Evolutionary conservation across 2,888 invertebrate species (phyloP), one percentile per base, ranked within the genome.

Genomic region (Ecdyonurus torrentis): DNA sequence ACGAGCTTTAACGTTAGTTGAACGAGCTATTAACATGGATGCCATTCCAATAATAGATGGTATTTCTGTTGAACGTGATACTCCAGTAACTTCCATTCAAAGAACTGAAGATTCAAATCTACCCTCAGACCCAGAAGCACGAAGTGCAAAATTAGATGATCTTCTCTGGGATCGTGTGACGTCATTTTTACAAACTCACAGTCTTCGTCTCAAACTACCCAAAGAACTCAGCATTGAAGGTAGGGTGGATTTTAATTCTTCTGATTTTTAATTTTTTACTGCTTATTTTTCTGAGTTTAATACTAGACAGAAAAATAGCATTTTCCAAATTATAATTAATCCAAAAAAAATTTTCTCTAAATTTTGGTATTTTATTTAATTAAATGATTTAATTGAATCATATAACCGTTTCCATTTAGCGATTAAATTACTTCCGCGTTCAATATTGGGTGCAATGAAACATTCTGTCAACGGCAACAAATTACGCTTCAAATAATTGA

Each of bases 31-130:
- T 0, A 79, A 82, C 66, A 77, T 82, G 69, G 82, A 83, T 64
- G 76, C 78, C 50, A 78, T 87, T 52, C 81, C 81, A 37, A 72
- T 87, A 37, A 69, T 82, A 52, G 83, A 85, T 59, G 86, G 86
- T 52, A 75, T 87, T 23, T 75, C 78, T 7, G 72, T 87, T 63
- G 78, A 50, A 75, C 76, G 64, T 77, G 78, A 67, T 63, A 5
- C 66, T 53, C 58, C 23, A n/a, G 59, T 23, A 2, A 55, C 19
- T 7, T 23, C 23, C 22, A 18, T 20, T 20, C 22, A 37, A 52
- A 20, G 67, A 67, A 62, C 63, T 66, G 23, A 67, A 66, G 66
- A 67, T 20, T 64, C 65, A 23, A 7, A 55, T 5, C 61, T 70
- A 1, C 69, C 68, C 1, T 60, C 65, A 25, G 69, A 68, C 24